These are phyloP conservation scores for Limnothrissa miodon DNA, from an alignment of 2,113 vertebrate genomes.

Conservation along the genomic window DNA sequence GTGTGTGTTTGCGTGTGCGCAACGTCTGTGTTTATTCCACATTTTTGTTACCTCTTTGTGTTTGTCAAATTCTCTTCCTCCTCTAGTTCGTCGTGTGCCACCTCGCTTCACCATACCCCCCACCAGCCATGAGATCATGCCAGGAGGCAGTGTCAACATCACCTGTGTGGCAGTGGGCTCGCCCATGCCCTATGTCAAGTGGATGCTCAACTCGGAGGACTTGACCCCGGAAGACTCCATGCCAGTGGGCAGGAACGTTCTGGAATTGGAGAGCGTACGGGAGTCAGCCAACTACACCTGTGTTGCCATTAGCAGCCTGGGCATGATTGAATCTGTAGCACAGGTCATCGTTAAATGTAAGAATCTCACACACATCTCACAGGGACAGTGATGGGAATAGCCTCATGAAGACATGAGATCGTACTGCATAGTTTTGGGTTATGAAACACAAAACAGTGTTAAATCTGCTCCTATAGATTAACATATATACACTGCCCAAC, in stretches of 20 bases:
- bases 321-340: conserved; percentile 93
- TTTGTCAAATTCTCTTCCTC: conserved; percentile 57
- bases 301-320: conserved; percentile 98
- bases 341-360: conserved; percentile 97
- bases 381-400: background rate
- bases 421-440: no score
- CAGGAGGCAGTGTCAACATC: conserved; percentile 96
- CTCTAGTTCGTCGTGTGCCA: conserved; percentile 91
- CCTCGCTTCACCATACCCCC: conserved; percentile 97
- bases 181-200: conserved; percentile 98
- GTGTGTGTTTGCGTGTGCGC: background rate
- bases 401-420: background rate
- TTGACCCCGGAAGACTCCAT: conserved; percentile 96
- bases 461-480: no score
- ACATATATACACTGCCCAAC: no score
- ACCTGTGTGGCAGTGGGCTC: conserved; percentile 98
- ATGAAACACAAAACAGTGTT: no score
- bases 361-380: conserved; percentile 26
- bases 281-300: conserved; percentile 99
- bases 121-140: conserved; percentile 97
- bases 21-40: background rate
- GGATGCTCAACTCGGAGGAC: conserved; percentile 96
- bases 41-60: conserved; percentile 74
- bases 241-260: conserved; percentile 95
- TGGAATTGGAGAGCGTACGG: conserved; percentile 91